Base-by-base conservation (phyloP, 2,888 invertebrate species). In the Proisotoma minuta region DNA sequence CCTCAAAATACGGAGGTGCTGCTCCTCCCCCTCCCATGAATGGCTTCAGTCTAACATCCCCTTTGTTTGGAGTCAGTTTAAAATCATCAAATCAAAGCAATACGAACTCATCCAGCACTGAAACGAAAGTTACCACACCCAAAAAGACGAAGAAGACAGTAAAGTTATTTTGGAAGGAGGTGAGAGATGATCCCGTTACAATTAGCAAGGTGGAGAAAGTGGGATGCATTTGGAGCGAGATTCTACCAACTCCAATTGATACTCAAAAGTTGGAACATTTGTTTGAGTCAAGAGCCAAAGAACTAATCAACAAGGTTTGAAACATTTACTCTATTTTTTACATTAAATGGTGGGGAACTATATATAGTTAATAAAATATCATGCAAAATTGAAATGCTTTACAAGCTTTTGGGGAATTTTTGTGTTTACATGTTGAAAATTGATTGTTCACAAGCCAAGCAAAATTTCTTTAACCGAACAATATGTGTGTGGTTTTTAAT, bases 101-200 rank as follows among this genome's bases (percentile, higher is more conserved):
- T 80, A 20, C 76, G 78, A 8, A 20, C 3, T 34, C 29, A 10
- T 29, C 34, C 18, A n/a, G n/a, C n/a, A n/a, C n/a, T n/a, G n/a
- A n/a, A n/a, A 23, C 52, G n/a, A 54, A 54, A 22, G n/a, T 39
- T 2, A 81, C 66, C 77, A 84, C 79, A 0, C 82, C 85, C 43
- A 88, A 86, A 77, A 93, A 93, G 77, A 93, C 87, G 76, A 96
- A 96, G 80, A 94, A 97, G 78, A 98, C 98, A 24, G 90, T 99
- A 15, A 96, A 96, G 79, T 81, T 99, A 57, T 99, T 99, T 78
- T 99, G 99, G 99, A 91, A 91, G 76, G 95, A 98, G 79, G 89
- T 92, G 5, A 84, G 89, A 72, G 91, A 91, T 70, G 86, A 87
- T 76, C 85, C 86, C 0, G 80, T 86, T 34, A 85, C 85, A 66